These are phyloP conservation scores for Perizoma affinitatum DNA, from an alignment of 2,888 invertebrate genomes.

Conservation along the genomic window DNA sequence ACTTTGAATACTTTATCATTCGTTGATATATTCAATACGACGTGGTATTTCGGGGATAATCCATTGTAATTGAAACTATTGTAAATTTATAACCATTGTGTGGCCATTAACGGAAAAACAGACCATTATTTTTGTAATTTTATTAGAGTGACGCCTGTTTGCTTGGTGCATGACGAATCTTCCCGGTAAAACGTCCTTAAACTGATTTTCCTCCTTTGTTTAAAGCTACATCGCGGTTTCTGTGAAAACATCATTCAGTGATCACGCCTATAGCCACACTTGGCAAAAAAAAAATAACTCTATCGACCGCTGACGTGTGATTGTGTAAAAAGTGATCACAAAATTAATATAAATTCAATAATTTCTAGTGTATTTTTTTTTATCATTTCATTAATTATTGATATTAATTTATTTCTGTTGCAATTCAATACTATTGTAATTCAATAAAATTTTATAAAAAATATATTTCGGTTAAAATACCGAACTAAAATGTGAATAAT, in stretches of 20 bases:
- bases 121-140: conserved; percentile 7
- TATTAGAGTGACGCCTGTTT: conserved; percentile 12
- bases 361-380: no score
- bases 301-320: no score
- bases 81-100: no score
- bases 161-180: conserved; percentile 9
- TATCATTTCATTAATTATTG: no score
- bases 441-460: neutral
- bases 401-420: no score
- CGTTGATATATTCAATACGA: no score
- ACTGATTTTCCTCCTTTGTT: conserved; percentile 12
- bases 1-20: no score
- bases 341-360: no score
- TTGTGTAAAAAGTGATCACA: no score
- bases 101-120: conserved; percentile 8
- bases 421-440: neutral
- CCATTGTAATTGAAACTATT: no score
- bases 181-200: conserved; percentile 10
- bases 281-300: no score
- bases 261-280: neutral
- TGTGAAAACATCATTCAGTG: conserved; percentile 1
- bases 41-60: no score
- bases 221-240: neutral
- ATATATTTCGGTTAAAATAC: neutral
- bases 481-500: neutral